Base-by-base conservation (phyloP, 1,140 invertebrate species). In the Mya arenaria region DNA sequence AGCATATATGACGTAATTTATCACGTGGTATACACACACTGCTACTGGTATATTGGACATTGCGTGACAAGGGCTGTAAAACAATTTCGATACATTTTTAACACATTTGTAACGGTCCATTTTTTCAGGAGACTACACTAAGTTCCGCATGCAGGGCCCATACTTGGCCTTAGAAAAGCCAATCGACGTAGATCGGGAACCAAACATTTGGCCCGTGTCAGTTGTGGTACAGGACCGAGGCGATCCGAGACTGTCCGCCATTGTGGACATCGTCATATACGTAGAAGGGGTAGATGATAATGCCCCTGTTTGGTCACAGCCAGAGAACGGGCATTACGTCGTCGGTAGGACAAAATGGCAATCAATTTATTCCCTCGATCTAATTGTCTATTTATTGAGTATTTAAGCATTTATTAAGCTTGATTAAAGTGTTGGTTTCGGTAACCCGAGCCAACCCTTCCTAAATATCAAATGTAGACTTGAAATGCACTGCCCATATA, bases 241-340 rank as follows among this genome's bases (percentile, higher is more conserved):
- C 8, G 52, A 52, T 15, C 68, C 79, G 15, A 44, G 69, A 41
- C 23, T 73, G 25, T 73, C 68, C 15, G 56, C 71, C 28, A 1
- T 82, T 1, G 69, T 82, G 8, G 79, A 82, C 36, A 52, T 82
- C 13, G 41, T 73, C 44, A 48, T 82, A 5, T 82, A 73, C 52
- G 79, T 82, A 0, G 79, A 73, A 23, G 79, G 69, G 10, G 69
- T 82, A 5, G 79, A 82, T 62, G 79, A 82, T 37, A 82, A 82
- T 34, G 69, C 55, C 4, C 79, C 79, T 0, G 44, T 73, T 1
- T 82, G 79, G 79, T 68, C 71, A 28, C 71, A 68, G 0, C 71
- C 79, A 19, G 68, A 66, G 52, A 62, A 82, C 37, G 79, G 79
- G 6, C 32, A 66, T 3, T 73, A 82, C 28, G 15, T 44, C 13